A percentile compares a stretch with the other conserved stretches of the same genome.
Evolutionary conservation across 2,797 vertebrate species (phyloP).

Genomic region (Gallinago nigripennis): DNA sequence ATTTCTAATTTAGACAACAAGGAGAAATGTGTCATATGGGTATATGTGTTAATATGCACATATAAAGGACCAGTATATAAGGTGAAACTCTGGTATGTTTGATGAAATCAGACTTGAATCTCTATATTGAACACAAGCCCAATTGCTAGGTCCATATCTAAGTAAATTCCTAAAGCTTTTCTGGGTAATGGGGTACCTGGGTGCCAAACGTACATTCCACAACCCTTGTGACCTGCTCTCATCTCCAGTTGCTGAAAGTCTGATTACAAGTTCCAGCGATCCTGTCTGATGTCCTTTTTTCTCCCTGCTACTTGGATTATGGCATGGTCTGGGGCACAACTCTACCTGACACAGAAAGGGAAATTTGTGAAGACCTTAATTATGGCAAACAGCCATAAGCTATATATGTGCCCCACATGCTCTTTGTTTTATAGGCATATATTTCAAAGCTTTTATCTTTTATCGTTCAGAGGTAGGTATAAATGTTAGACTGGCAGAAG

Average conservation of each 20-base stretch:
- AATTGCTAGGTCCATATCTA: not conserved
- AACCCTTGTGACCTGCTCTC: not conserved
- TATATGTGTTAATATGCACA: not conserved
- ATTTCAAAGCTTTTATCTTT: slow-evolving; percentile 30
- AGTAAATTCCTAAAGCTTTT: not conserved
- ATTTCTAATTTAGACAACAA: slow-evolving; percentile 4
- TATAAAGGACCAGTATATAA: not conserved
- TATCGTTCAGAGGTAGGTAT: not conserved
- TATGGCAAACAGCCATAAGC: not conserved
- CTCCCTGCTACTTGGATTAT: not conserved
- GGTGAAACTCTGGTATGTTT: not conserved
- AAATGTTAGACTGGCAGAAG: not conserved
- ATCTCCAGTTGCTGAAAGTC: not conserved
- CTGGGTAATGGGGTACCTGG: not conserved
- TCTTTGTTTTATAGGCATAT: slow-evolving; percentile 7
- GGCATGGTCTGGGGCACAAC: not conserved
- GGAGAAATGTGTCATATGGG: not conserved
- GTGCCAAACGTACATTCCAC: not conserved
- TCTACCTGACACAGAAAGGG: not conserved
- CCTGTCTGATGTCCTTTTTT: not conserved
- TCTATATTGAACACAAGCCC: not conserved
- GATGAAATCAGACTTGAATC: not conserved
- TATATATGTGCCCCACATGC: not conserved
- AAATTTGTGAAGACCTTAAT: not conserved
- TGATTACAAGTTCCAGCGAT: not conserved